Evolutionary conservation across 2,888 invertebrate species (phyloP).

Genomic region (Lasioglossum oenotherae): DNA sequence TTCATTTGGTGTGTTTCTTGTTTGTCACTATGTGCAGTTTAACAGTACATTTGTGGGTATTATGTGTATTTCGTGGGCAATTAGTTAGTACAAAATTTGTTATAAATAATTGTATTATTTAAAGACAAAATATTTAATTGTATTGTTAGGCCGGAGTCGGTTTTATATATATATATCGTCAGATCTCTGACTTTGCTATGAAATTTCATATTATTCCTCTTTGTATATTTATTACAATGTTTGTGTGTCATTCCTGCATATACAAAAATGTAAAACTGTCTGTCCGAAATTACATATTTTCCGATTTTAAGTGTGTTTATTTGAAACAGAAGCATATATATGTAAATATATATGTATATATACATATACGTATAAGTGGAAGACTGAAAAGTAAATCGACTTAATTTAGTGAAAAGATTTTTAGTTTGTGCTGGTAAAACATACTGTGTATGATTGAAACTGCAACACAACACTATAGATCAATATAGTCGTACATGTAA

Average conservation of each 20-base stretch:
- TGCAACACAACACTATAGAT: slow-evolving; percentile 27
- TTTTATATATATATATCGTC: slow-evolving; percentile 25
- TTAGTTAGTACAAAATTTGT: slow-evolving; percentile 67
- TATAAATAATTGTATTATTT: slow-evolving; percentile 63
- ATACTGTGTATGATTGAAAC: slow-evolving; percentile 22
- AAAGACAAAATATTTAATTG: slow-evolving; percentile 54
- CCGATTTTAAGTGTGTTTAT: slow-evolving; percentile 44
- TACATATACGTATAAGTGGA: slow-evolving; percentile 59
- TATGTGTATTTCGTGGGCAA: slow-evolving; percentile 56
- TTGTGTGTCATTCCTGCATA: slow-evolving; percentile 73
- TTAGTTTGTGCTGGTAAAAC: slow-evolving; percentile 35
- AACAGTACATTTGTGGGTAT: slow-evolving; percentile 55
- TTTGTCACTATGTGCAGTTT: slow-evolving; percentile 53
- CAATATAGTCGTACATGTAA: slow-evolving; percentile 9
- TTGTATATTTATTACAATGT: slow-evolving; percentile 67
- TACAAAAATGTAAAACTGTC: slow-evolving; percentile 63
- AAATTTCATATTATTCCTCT: slow-evolving; percentile 62
- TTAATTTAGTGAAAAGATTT: slow-evolving; percentile 63
- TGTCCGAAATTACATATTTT: slow-evolving; percentile 47
- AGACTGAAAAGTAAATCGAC: slow-evolving; percentile 75
- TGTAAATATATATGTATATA: slow-evolving; percentile 37
- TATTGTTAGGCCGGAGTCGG: slow-evolving; percentile 53
- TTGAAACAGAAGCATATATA: slow-evolving; percentile 40
- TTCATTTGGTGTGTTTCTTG: slow-evolving; percentile 42
- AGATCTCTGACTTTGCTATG: slow-evolving; percentile 51